These are phyloP conservation scores for Autographa gamma DNA, from an alignment of 2,888 invertebrate genomes.

Conservation along the genomic window DNA sequence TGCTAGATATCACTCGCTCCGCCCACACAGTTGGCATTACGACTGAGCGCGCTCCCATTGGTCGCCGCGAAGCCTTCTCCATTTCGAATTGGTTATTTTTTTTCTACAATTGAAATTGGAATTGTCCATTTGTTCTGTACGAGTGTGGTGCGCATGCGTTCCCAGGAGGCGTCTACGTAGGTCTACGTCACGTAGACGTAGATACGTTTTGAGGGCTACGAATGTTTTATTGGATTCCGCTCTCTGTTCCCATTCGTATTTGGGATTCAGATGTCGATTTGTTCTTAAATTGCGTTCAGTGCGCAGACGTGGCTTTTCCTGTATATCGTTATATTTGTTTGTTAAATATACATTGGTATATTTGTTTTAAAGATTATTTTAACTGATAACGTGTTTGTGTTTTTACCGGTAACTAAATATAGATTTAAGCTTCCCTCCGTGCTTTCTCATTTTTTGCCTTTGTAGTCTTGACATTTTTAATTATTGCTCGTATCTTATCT, in stretches of 20 bases:
- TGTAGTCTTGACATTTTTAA: too few relatives aligned
- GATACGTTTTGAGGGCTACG: constrained; percentile 82
- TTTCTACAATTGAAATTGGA: constrained; percentile 88
- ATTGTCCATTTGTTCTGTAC: constrained; percentile 86
- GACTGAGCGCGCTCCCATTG: constrained; percentile 87
- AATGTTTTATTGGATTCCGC: constrained; percentile 88
- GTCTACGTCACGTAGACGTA: constrained; percentile 87
- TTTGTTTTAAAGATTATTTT: constrained; percentile 12
- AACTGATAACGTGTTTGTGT: background rate
- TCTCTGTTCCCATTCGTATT: constrained; percentile 86
- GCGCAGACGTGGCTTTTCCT: constrained; percentile 77
- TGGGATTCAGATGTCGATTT: constrained; percentile 81
- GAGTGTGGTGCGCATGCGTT: constrained; percentile 82
- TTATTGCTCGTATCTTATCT: too few relatives aligned
- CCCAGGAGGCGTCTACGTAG: constrained; percentile 82
- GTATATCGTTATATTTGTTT: constrained; percentile 28
- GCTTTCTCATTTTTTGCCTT: too few relatives aligned
- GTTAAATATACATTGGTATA: background rate
- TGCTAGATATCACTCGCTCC: constrained; percentile 89
- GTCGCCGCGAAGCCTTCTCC: constrained; percentile 87
- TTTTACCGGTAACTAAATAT: background rate
- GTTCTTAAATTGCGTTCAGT: constrained; percentile 70
- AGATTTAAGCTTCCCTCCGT: background rate
- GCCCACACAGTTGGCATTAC: constrained; percentile 89
- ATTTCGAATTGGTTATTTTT: constrained; percentile 89